Evolutionary conservation across 2,113 vertebrate species (phyloP).

Genomic region (Xiphorhynchus elegans): DNA sequence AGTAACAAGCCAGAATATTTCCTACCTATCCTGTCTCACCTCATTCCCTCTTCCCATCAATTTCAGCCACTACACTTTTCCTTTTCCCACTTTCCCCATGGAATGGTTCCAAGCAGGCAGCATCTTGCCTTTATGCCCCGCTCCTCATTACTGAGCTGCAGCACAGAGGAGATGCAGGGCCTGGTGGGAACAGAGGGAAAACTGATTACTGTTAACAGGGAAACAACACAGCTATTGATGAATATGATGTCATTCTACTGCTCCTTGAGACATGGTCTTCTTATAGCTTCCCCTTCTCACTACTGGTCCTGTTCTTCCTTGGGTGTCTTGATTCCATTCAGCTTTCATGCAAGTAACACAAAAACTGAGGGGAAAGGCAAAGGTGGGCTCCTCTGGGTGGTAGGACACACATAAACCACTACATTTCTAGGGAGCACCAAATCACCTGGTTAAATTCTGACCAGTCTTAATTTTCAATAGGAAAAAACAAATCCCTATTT

Average conservation of each 20-base stretch:
- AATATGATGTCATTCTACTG: background rate
- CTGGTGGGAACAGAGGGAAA: background rate
- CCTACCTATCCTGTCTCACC: slow-evolving; percentile 32
- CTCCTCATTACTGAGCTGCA: background rate
- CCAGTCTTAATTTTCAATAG: background rate
- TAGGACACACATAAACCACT: background rate
- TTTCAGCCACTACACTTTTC: slow-evolving; percentile 29
- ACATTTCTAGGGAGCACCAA: background rate
- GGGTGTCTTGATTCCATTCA: background rate
- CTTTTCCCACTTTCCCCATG: background rate
- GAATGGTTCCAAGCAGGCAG: background rate
- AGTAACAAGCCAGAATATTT: slow-evolving; percentile 19
- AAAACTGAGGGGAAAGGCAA: background rate
- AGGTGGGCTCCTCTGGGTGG: background rate
- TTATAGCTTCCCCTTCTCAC: background rate
- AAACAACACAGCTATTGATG: background rate
- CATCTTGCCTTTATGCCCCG: fast-evolving
- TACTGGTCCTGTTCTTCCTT: background rate
- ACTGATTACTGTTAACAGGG: background rate
- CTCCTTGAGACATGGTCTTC: background rate
- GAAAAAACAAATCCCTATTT: background rate
- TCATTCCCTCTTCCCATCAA: slow-evolving; percentile 40
- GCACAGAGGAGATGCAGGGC: background rate
- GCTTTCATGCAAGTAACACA: background rate
- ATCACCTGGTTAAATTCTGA: background rate